Evolutionary conservation across 2,797 vertebrate genomes (phyloP).

Genomic region (Aphelocoma californica): DNA sequence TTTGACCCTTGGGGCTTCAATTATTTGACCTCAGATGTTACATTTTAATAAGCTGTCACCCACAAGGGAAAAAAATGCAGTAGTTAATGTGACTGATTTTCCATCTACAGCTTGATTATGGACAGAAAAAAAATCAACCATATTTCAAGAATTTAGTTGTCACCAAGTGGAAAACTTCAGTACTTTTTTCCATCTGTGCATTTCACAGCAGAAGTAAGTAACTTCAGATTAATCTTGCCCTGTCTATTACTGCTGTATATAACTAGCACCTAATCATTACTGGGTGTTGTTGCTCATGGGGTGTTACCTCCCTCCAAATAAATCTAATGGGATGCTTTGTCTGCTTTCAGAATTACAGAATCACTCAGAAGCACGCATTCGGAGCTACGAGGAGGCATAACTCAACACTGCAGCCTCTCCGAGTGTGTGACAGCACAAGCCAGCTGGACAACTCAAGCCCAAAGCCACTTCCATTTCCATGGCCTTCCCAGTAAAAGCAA

Average conservation of each 20-base stretch:
- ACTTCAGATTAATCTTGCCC: not conserved
- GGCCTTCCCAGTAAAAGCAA: not conserved
- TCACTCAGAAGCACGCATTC: not conserved
- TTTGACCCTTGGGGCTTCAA: not conserved
- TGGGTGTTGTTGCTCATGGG: not conserved
- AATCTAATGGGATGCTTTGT: not conserved
- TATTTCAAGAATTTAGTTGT: not conserved
- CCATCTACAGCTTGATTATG: not conserved
- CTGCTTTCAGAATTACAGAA: not conserved
- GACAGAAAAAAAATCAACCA: not conserved
- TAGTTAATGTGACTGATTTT: not conserved
- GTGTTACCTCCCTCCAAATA: not conserved
- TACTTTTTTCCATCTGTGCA: not conserved
- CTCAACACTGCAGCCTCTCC: not conserved
- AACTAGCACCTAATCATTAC: not conserved
- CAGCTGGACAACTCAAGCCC: not conserved
- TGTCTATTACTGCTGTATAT: not conserved
- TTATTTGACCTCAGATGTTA: not conserved
- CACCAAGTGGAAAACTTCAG: not conserved
- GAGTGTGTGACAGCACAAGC: not conserved
- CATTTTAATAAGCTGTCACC: constrained; percentile 34
- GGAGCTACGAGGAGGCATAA: not conserved
- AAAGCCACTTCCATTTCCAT: not conserved
- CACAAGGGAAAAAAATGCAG: not conserved
- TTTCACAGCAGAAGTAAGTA: not conserved